Evolutionary conservation across 2,797 vertebrate genomes (phyloP), one percentile per base, ranked within the genome.

Genomic region (Lindbergichthys nudifrons): DNA sequence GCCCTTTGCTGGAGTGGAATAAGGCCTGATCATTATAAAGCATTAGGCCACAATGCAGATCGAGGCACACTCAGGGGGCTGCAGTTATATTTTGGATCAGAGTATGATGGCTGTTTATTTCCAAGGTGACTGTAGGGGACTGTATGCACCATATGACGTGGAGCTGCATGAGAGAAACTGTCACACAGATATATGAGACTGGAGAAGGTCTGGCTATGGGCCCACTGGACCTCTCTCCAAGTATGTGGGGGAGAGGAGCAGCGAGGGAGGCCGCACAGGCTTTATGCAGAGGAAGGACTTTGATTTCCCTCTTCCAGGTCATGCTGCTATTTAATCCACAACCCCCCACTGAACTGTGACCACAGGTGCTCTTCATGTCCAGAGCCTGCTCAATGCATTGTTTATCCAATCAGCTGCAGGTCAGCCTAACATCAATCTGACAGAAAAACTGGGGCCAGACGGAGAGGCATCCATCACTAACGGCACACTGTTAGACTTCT

Each of bases 1-100:
- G 83, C 81, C 79, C 81, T 84, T 74, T 56, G 84, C 75, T 81
- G 80, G 62, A 91, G 76, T 80, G 83, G 73, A 90, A 91, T 86
- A 87, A 84, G 84, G 83, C 80, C 84, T 6, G 84, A 87, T 93
- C 88, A 91, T 91, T 91, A 91, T 86, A 92, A 88, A 67, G 73
- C 83, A 79, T 87, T 77, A 76, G 79, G 70, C 80, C 66, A 79
- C 88, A 83, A 77, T 85, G 79, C 78, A 74, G 78, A 79, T 77
- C 4, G 75, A 88, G 91, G 87, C 86, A 72, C 80, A 72, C 58
- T 80, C 62, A 39, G 70, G 85, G 84, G 80, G 82, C 62, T 53
- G 63, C 19, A 13, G 53, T 62, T 56, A 66, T 30, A 19, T 78
- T 78, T 50, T 57, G 46, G 53, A 84, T 65, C 43, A 52, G 50